phyloP scores from a whole-genome alignment of 2,113 vertebrate genomes.

The Cercocebus atys region DNA sequence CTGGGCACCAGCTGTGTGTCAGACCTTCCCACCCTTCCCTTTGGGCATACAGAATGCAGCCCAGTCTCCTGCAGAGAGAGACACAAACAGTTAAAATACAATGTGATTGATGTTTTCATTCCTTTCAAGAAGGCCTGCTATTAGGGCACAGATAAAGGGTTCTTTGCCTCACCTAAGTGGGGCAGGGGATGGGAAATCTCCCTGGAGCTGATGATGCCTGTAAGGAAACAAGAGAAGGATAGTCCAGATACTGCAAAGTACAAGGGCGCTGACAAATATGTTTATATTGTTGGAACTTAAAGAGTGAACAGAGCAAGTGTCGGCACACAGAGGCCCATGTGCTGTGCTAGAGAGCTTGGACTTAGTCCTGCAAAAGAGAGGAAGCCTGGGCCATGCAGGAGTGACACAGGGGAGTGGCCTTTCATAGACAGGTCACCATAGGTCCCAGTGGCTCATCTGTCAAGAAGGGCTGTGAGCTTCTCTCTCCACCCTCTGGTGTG shows the following conservation, averaged over 20 bases:
- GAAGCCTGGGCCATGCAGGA: not conserved
- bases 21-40: fast-evolving
- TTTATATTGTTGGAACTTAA: not conserved
- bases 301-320: not conserved
- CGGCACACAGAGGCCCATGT: not conserved
- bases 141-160: not conserved
- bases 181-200: not conserved
- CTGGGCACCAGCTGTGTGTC: not conserved
- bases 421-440: not conserved
- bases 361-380: not conserved
- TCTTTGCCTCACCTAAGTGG: not conserved
- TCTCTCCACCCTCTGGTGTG: not conserved
- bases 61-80: not conserved
- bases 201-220: not conserved
- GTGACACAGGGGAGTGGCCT: not conserved
- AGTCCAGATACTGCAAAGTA: not conserved
- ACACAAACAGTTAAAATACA: not conserved
- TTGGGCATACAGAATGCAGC: not conserved
- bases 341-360: not conserved
- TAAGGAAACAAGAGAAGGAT: not conserved
- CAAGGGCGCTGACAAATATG: not conserved
- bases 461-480: not conserved
- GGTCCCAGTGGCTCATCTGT: not conserved
- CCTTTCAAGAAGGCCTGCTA: not conserved
- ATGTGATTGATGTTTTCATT: not conserved